Conservation (phyloP, 2,797 vertebrate genomes). For the Benthosema pterotum region DNA sequence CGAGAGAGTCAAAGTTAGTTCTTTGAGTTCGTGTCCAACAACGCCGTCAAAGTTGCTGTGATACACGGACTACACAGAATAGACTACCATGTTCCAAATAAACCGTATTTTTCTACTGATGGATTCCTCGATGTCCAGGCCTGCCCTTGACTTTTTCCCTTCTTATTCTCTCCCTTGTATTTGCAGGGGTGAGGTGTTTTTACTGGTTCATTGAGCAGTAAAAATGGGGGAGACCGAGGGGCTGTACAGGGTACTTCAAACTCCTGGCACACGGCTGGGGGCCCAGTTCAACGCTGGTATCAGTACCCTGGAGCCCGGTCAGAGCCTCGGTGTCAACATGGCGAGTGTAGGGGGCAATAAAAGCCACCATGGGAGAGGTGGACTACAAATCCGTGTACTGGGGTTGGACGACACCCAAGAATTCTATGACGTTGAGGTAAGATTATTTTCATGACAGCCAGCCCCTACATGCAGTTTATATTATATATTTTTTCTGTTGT, state of each 20-base stretch:
- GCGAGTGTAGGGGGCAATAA: conserved; percentile 57
- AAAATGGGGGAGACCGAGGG: conserved; percentile 97
- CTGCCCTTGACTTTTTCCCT: background rate
- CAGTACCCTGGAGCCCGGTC: conserved; percentile 90
- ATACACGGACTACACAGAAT: background rate
- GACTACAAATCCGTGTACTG: conserved; percentile 83
- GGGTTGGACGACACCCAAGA: conserved; percentile 90
- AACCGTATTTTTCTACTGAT: no score
- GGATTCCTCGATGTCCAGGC: no score
- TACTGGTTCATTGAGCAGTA: conserved; percentile 52
- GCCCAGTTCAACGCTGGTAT: conserved; percentile 83
- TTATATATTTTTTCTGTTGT: background rate
- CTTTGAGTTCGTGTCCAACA: conserved; percentile 4
- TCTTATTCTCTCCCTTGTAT: conserved; percentile 4
- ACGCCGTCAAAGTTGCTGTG: background rate
- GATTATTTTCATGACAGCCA: conserved; percentile 45
- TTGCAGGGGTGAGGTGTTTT: conserved; percentile 49
- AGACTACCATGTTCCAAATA: no score
- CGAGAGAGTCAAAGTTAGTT: no score
- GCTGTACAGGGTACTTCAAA: conserved; percentile 89
- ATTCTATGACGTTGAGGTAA: conserved; percentile 87
- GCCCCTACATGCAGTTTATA: conserved; percentile 3
- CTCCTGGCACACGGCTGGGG: conserved; percentile 88
- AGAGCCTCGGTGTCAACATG: conserved; percentile 78
- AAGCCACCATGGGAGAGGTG: conserved; percentile 65